Conservation (phyloP, 2,113 vertebrate genomes). For the Hiodon tergisus region DNA sequence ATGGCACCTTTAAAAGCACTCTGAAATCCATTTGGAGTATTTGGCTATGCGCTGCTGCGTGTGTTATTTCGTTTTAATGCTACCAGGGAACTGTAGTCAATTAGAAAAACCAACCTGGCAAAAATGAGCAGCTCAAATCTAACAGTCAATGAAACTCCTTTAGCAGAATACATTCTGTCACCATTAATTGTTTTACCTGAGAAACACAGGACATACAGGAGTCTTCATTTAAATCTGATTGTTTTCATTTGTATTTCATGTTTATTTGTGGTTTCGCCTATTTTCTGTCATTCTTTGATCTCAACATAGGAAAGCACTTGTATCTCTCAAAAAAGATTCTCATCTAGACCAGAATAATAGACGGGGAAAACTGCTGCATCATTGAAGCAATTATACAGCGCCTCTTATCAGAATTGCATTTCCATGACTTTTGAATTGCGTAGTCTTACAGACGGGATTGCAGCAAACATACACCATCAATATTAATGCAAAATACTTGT, state of each 20-base stretch:
- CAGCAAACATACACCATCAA: conserved; percentile 7
- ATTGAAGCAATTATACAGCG: conserved; percentile 19
- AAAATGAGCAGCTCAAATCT: neutral
- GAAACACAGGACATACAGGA: conserved; percentile 60
- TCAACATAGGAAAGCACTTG: conserved; percentile 56
- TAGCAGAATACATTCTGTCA: conserved; percentile 63
- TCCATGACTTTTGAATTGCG: conserved; percentile 22
- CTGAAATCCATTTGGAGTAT: no score
- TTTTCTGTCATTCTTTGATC: conserved; percentile 61
- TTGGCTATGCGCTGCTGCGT: no score
- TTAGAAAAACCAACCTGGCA: conserved; percentile 36
- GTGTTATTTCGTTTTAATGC: neutral
- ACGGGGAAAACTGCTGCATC: neutral
- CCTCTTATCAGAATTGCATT: conserved; percentile 21
- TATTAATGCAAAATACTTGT: conserved; percentile 21
- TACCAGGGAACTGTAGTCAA: neutral
- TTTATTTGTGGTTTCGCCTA: conserved; percentile 56
- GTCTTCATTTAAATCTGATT: conserved; percentile 65
- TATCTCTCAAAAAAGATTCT: conserved; percentile 63
- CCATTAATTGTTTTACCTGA: conserved; percentile 62
- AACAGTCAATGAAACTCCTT: conserved; percentile 58
- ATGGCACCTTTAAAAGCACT: no score
- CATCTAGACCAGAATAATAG: conserved; percentile 33
- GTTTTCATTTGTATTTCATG: conserved; percentile 70
- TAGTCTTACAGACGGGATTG: conserved; percentile 14